Evolutionary conservation across 2,113 vertebrate species (phyloP).

Genomic region (Galbula dea): DNA sequence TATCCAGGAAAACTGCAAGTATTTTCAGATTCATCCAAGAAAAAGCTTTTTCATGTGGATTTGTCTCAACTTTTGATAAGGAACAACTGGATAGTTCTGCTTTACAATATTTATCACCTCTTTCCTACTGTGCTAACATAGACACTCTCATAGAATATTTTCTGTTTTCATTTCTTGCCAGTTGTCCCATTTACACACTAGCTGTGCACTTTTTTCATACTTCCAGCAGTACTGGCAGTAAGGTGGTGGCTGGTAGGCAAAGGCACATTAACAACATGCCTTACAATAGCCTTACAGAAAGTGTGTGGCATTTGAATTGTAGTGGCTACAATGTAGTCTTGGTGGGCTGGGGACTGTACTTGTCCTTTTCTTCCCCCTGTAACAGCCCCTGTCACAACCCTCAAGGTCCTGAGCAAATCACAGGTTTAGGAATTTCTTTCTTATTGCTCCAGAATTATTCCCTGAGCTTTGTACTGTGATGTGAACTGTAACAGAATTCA

Average conservation of each 20-base stretch:
- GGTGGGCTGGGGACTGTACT: not conserved
- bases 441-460: not conserved
- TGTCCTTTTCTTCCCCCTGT: not conserved
- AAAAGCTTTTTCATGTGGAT: not conserved
- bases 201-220: not conserved
- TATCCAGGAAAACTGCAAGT: not conserved
- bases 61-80: not conserved
- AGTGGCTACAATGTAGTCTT: not conserved
- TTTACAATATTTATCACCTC: not conserved
- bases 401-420: not conserved
- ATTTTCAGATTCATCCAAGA: not conserved
- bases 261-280: not conserved
- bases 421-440: conserved; percentile 6
- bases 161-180: not conserved
- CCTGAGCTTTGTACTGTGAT: not conserved
- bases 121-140: not conserved
- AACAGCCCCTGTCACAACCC: not conserved
- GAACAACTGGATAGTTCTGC: not conserved
- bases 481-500: conserved; percentile 17
- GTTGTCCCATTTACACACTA: not conserved
- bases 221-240: not conserved
- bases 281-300: not conserved
- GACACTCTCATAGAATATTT: not conserved
- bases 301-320: not conserved
- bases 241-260: too few species aligned